Evolutionary conservation across 2,888 invertebrate genomes (phyloP).

Genomic region (Carabus problematicus): DNA sequence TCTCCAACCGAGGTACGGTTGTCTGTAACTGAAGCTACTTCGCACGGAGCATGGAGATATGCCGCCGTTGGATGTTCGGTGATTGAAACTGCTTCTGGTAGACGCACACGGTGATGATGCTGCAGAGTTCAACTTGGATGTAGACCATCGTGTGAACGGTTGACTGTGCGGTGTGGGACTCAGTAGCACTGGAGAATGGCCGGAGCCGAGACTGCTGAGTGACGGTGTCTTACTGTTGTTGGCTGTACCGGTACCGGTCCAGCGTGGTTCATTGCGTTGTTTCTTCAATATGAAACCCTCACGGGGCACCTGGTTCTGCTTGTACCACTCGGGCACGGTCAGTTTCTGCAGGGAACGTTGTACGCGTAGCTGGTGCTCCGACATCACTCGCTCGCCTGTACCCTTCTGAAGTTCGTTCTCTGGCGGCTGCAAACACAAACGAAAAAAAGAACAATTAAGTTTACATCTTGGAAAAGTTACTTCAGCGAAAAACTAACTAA

Average conservation of each 20-base stretch:
- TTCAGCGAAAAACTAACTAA: too few relatives aligned
- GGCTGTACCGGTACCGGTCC: slow-evolving; percentile 64
- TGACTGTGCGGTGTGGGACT: slow-evolving; percentile 57
- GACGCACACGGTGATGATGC: slow-evolving; percentile 78
- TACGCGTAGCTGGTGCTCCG: slow-evolving; percentile 92
- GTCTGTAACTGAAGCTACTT: slow-evolving; percentile 82
- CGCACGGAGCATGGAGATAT: slow-evolving; percentile 70
- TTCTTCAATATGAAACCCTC: slow-evolving; percentile 85
- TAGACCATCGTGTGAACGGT: slow-evolving; percentile 74
- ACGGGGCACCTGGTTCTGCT: slow-evolving; percentile 72
- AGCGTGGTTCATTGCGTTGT: slow-evolving; percentile 70
- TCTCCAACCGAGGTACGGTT: slow-evolving; percentile 91
- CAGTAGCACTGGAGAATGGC: slow-evolving; percentile 55
- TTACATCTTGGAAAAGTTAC: too few relatives aligned
- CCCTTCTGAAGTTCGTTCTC: slow-evolving; percentile 93
- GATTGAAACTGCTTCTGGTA: slow-evolving; percentile 74
- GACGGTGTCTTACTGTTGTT: slow-evolving; percentile 84
- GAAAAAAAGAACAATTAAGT: slow-evolving; percentile 12
- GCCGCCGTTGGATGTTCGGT: slow-evolving; percentile 68
- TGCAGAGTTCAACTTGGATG: slow-evolving; percentile 76
- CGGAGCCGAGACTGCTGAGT: slow-evolving; percentile 74
- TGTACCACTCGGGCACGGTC: slow-evolving; percentile 95
- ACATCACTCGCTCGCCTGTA: slow-evolving; percentile 79
- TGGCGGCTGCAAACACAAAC: slow-evolving; percentile 77
- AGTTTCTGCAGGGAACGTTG: slow-evolving; percentile 92